phyloP scores from a whole-genome alignment of 2,113 vertebrate genomes.

The Corythornis cristatus region DNA sequence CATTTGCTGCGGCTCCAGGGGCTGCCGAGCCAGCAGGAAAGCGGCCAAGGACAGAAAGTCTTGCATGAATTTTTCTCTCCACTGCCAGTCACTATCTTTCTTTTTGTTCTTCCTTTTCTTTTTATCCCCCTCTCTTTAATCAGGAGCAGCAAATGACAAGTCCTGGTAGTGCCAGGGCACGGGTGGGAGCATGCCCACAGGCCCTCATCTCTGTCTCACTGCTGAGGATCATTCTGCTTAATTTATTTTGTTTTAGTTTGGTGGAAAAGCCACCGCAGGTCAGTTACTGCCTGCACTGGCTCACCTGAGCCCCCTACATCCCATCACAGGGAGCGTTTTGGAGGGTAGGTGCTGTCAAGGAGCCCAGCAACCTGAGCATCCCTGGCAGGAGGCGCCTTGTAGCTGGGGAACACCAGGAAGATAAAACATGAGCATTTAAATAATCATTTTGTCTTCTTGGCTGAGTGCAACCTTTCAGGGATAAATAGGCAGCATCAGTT shows the following conservation, averaged over 20 bases:
- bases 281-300: background rate
- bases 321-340: rapidly evolving
- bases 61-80: background rate
- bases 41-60: slow-evolving; percentile 33
- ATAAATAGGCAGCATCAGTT: slow-evolving; percentile 55
- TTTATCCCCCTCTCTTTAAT: background rate
- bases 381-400: background rate
- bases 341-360: background rate
- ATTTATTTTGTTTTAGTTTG: background rate
- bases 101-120: background rate
- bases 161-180: background rate
- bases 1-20: rapidly evolving
- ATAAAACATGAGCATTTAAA: slow-evolving; percentile 71
- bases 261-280: background rate
- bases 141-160: background rate
- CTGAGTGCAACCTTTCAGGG: slow-evolving; percentile 46
- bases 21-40: background rate
- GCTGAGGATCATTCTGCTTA: background rate
- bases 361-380: background rate
- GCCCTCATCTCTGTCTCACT: background rate
- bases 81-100: background rate
- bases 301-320: background rate
- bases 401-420: background rate
- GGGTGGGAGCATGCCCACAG: rapidly evolving
- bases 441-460: slow-evolving; percentile 62